These are phyloP conservation scores for Chrysochloris asiatica DNA, from an alignment of 2,113 vertebrate species.

Conservation along the genomic window DNA sequence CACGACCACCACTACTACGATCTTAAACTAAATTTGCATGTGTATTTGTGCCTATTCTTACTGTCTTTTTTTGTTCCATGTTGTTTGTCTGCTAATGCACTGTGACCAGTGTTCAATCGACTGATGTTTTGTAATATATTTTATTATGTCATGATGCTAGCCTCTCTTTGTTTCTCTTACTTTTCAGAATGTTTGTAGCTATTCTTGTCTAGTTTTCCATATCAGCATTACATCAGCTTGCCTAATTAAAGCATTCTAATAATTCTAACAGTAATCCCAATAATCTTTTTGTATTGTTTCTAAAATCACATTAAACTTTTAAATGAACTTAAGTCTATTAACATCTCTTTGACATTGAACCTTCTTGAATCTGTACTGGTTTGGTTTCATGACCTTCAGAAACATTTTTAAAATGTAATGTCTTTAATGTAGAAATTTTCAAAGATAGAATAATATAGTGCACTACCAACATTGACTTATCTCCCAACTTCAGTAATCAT, in stretches of 20 bases:
- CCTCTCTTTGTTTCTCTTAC: neutral
- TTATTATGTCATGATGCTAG: neutral
- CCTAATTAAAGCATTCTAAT: neutral
- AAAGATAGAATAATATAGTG: neutral
- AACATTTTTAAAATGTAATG: neutral
- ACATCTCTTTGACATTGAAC: slow-evolving; percentile 4
- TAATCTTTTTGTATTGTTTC: neutral
- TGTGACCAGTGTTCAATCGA: neutral
- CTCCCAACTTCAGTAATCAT: neutral
- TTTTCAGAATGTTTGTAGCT: slow-evolving; percentile 34
- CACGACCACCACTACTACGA: too few relatives aligned
- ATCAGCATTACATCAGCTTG: neutral
- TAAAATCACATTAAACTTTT: neutral
- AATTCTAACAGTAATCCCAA: neutral
- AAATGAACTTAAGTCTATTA: neutral
- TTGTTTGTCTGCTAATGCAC: neutral
- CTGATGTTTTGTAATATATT: neutral
- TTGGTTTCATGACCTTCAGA: slow-evolving; percentile 8
- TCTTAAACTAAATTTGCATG: neutral
- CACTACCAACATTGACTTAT: neutral
- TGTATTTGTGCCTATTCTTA: neutral
- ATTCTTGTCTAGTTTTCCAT: neutral
- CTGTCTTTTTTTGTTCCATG: neutral
- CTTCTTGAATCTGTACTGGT: neutral
- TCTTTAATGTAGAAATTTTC: neutral